Evolutionary conservation across 2,797 vertebrate species (phyloP).

Genomic region (Cyprinella venusta): DNA sequence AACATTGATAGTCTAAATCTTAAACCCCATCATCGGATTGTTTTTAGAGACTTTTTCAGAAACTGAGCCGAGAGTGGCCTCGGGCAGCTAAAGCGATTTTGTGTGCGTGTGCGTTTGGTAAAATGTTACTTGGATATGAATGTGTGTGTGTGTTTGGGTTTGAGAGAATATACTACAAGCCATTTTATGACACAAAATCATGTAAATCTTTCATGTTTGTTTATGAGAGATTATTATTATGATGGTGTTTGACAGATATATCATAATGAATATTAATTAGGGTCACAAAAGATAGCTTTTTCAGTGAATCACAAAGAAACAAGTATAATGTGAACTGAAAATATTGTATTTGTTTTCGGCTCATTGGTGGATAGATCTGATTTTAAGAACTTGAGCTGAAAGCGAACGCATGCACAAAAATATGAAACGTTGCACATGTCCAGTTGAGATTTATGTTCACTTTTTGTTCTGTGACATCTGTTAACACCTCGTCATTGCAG

Average conservation of each 20-base stretch:
- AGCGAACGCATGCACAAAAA: conserved; percentile 27
- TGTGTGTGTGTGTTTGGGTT: conserved; percentile 19
- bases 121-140: background rate
- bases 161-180: conserved; percentile 38
- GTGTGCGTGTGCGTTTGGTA: background rate
- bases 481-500: conserved; percentile 18
- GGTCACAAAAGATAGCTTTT: background rate
- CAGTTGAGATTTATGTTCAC: conserved; percentile 19
- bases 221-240: conserved; percentile 2
- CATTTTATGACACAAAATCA: conserved; percentile 45
- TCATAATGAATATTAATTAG: background rate
- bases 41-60: conserved; percentile 18
- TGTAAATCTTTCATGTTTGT: conserved; percentile 8
- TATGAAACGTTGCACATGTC: conserved; percentile 20
- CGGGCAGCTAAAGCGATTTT: conserved; percentile 42
- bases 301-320: background rate
- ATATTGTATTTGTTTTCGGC: background rate
- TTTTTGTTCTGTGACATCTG: conserved; percentile 20
- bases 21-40: conserved; percentile 8
- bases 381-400: conserved; percentile 6
- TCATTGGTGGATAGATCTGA: background rate
- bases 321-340: conserved; percentile 23
- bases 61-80: conserved; percentile 24
- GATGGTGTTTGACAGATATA: background rate
- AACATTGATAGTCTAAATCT: background rate